Percentiles rank a stretch among this genome's conserved stretches.
Conservation (phyloP, 1,140 invertebrate species). For the Lycorma delicatula region DNA sequence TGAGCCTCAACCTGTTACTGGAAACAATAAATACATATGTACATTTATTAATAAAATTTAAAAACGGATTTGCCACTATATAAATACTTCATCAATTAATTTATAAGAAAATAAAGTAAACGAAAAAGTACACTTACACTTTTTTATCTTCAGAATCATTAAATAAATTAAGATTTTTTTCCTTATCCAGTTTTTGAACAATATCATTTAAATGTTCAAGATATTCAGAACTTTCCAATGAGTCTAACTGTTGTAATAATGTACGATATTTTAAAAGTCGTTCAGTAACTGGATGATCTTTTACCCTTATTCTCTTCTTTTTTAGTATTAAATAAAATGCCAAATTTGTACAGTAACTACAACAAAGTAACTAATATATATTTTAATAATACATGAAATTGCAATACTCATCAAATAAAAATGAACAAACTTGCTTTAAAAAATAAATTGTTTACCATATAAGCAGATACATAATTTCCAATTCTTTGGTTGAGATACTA, state of each 20-base stretch:
- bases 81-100: no score
- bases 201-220: constrained; percentile 41
- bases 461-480: no score
- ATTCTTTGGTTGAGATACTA: no score
- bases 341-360: constrained; percentile 74
- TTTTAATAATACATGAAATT: constrained; percentile 54
- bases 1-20: no score
- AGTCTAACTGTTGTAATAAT: constrained; percentile 61
- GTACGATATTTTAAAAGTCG: constrained; percentile 69
- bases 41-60: no score
- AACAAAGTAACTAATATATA: constrained; percentile 28
- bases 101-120: no score
- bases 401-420: no score
- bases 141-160: constrained; percentile 25
- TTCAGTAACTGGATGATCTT: constrained; percentile 79
- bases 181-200: constrained; percentile 40
- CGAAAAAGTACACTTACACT: constrained; percentile 17
- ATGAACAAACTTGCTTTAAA: no score
- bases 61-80: no score
- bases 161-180: constrained; percentile 12
- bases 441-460: no score
- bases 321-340: constrained; percentile 79
- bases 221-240: constrained; percentile 41
- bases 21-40: no score
- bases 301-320: constrained; percentile 54